Percentiles rank a stretch among this genome's conserved stretches.
Evolutionary conservation across 2,797 vertebrate species (phyloP).

Genomic region (Catostomus latipinnis): DNA sequence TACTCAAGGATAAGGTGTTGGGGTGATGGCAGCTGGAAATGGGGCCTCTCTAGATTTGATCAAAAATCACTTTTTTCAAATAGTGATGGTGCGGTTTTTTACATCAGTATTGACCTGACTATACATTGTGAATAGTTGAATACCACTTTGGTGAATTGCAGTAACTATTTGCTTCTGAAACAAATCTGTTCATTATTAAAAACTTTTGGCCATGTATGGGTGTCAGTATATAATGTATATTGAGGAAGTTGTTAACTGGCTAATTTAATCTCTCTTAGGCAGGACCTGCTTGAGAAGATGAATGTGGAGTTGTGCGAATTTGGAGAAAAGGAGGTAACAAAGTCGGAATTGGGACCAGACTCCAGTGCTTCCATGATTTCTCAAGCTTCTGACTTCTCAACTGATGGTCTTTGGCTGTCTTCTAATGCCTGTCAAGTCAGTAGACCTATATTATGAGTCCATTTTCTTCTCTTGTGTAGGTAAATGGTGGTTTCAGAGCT

Average conservation of each 20-base stretch:
- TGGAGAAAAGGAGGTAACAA: slow-evolving; percentile 57
- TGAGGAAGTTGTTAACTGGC: neutral
- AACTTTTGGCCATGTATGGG: too few relatives aligned
- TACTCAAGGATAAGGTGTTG: too few relatives aligned
- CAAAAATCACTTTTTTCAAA: too few relatives aligned
- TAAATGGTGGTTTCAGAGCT: neutral
- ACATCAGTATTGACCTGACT: too few relatives aligned
- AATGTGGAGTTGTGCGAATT: slow-evolving; percentile 60
- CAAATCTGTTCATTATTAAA: too few relatives aligned
- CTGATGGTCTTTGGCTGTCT: slow-evolving; percentile 59
- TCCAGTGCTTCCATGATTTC: slow-evolving; percentile 65
- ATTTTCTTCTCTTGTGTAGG: neutral
- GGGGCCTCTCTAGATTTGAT: too few relatives aligned
- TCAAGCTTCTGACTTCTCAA: slow-evolving; percentile 45
- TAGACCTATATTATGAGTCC: neutral
- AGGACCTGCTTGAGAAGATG: slow-evolving; percentile 58
- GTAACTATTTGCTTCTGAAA: too few relatives aligned
- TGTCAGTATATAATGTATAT: too few relatives aligned
- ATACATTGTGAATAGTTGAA: too few relatives aligned
- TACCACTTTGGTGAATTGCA: too few relatives aligned
- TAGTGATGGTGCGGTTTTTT: too few relatives aligned
- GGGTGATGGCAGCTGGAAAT: too few relatives aligned
- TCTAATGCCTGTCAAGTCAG: slow-evolving; percentile 58
- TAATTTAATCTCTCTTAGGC: slow-evolving; percentile 40
- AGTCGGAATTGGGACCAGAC: slow-evolving; percentile 57